phyloP scores from a whole-genome alignment of 2,888 invertebrate genomes.

The Caenorhabditis panamensis region DNA sequence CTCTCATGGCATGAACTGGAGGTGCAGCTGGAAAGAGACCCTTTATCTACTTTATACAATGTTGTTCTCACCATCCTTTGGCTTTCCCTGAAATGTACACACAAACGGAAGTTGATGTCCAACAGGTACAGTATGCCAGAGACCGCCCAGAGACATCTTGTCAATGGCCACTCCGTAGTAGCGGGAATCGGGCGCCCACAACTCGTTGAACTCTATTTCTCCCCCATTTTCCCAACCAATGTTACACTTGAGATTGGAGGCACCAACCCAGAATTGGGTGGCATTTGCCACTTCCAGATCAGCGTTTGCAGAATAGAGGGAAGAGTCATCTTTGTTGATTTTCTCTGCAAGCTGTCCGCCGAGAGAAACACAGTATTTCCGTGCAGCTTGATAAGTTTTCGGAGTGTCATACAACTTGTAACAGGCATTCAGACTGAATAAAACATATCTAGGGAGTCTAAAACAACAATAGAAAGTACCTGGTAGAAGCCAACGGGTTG shows the following conservation, averaged over 20 bases:
- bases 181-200: conserved; percentile 46
- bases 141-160: conserved; percentile 47
- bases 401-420: conserved; percentile 43
- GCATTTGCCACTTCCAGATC: conserved; percentile 30
- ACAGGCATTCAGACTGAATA: conserved; percentile 38
- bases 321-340: conserved; percentile 51
- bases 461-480: conserved; percentile 23
- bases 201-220: conserved; percentile 48
- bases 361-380: conserved; percentile 38
- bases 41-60: background rate
- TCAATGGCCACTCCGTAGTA: conserved; percentile 50
- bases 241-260: conserved; percentile 52
- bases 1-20: conserved; percentile 46
- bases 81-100: conserved; percentile 54
- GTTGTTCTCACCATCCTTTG: conserved; percentile 22
- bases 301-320: conserved; percentile 46
- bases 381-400: conserved; percentile 43
- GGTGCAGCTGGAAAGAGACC: conserved; percentile 19
- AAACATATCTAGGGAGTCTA: background rate
- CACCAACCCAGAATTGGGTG: conserved; percentile 48
- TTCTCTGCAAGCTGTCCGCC: conserved; percentile 45
- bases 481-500: conserved; percentile 33
- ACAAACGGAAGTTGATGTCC: conserved; percentile 45
- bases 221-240: conserved; percentile 44
- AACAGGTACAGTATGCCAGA: conserved; percentile 47